Evolutionary conservation across 2,113 vertebrate species (phyloP).

Genomic region (Canis aureus): DNA sequence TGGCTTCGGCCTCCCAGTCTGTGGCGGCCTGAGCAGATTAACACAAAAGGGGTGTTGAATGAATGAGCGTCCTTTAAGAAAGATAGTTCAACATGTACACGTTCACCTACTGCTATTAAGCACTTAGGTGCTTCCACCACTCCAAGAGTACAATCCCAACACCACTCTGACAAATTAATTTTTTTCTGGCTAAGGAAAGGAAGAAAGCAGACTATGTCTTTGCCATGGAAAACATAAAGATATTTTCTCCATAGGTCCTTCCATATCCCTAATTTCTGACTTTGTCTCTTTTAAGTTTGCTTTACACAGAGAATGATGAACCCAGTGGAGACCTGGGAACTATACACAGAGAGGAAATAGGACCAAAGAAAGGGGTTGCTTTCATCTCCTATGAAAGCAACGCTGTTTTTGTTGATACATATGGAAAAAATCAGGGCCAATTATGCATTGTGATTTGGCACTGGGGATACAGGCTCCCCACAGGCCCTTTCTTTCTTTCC

Average conservation of each 20-base stretch:
- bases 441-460: constrained; percentile 89
- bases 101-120: background rate
- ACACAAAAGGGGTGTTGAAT: background rate
- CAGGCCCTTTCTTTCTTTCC: constrained; percentile 87
- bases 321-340: constrained; percentile 79
- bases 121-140: background rate
- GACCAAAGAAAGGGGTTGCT: constrained; percentile 84
- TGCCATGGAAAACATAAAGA: constrained; percentile 25
- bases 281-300: background rate
- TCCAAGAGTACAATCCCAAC: background rate
- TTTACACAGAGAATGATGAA: constrained; percentile 40
- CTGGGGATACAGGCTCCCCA: constrained; percentile 85
- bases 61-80: background rate
- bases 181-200: background rate
- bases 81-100: background rate
- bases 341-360: constrained; percentile 87
- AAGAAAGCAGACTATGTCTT: background rate
- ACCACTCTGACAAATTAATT: constrained; percentile 19
- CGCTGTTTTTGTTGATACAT: constrained; percentile 90
- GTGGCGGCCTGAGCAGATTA: background rate
- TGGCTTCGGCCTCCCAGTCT: background rate
- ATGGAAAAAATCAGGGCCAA: constrained; percentile 89
- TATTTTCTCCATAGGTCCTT: constrained; percentile 19
- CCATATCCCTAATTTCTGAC: background rate
- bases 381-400: constrained; percentile 88